Conservation (phyloP, 53 echinoderm and acorn worm genomes). For the Echinometra lucunter region DNA sequence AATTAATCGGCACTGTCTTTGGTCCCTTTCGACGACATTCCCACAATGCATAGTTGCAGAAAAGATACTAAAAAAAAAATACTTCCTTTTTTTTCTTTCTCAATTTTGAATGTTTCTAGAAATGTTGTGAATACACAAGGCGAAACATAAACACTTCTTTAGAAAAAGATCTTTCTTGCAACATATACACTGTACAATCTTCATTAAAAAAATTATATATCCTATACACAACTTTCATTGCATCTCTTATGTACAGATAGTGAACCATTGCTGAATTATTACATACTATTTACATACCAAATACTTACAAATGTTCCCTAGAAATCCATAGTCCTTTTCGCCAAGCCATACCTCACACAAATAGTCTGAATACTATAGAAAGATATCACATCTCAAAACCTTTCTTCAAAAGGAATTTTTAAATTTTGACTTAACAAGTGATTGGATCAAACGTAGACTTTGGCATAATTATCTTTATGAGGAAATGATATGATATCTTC, state of each 20-base stretch:
- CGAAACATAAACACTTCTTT: conserved; percentile 31
- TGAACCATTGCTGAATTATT: conserved; percentile 42
- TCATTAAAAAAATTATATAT: conserved; percentile 40
- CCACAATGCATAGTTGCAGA: conserved; percentile 69
- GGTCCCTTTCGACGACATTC: conserved; percentile 34
- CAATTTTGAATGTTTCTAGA: conserved; percentile 60
- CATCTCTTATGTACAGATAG: conserved; percentile 62
- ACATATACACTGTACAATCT: conserved; percentile 72
- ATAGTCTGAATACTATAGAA: conserved; percentile 62
- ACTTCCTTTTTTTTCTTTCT: conserved; percentile 41
- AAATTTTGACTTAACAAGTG: not conserved
- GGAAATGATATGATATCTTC: not conserved
- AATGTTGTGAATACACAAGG: conserved; percentile 49
- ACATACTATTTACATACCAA: conserved; percentile 60
- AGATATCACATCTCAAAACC: not conserved
- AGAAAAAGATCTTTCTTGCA: conserved; percentile 58
- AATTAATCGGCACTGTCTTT: conserved; percentile 42
- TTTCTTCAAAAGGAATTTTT: not conserved
- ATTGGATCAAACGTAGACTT: not conserved
- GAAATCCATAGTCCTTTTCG: not conserved
- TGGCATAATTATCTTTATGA: not conserved
- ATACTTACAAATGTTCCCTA: conserved; percentile 47
- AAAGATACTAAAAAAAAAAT: conserved; percentile 32
- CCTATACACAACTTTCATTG: not conserved
- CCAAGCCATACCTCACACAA: conserved; percentile 47